Base-by-base conservation (phyloP, 2,888 invertebrate genomes). In the Drosophila differens region DNA sequence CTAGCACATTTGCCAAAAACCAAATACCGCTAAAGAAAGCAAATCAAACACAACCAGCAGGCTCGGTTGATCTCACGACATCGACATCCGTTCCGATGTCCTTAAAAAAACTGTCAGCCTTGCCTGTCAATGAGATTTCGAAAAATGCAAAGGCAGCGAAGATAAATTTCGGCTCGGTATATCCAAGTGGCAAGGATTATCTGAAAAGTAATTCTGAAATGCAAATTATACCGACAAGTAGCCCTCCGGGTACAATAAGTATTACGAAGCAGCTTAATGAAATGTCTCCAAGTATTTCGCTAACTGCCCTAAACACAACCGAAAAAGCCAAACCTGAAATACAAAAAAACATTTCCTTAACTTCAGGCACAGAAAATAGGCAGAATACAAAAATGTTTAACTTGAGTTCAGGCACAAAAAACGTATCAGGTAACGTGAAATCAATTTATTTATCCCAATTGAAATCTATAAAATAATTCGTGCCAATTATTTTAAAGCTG, bases 161-260 rank as follows among this genome's bases (percentile, higher is more conserved):
- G 70, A 58, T 71, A 3, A 72, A 53, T 39, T 64, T 72, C 14
- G 25, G 64, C 0, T 32, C 74, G 10, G 63, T 53, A 9, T 79
- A 62, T 60, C 44, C 72, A 6, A 58, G n/a, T 57, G 53, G 49
- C 5, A 76, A 75, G 9, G 76, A 78, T 53, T 80, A 63, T 47
- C 39, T 83, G 19, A 91, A 85, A 52, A 61, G 65, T 7, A 85
- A 77, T 41, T 79, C 75, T 5, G 90, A 90, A 74, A 92, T 92
- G 92, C 92, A 92, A 84, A 92, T 91, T 59, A 91, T 92, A 74
- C 92, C 92, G 30, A 91, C 92, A 53, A 83, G 85, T 10, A 89
- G 87, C 32, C 90, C 91, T 14, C 90, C 91, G 19, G 84, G 88
- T 19, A 84, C 91, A n/a, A 84, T 83, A 32, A 91, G 86, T 61